These are phyloP conservation scores for Pimpla rufipes DNA, from an alignment of 2,888 invertebrate species.

Conservation along the genomic window DNA sequence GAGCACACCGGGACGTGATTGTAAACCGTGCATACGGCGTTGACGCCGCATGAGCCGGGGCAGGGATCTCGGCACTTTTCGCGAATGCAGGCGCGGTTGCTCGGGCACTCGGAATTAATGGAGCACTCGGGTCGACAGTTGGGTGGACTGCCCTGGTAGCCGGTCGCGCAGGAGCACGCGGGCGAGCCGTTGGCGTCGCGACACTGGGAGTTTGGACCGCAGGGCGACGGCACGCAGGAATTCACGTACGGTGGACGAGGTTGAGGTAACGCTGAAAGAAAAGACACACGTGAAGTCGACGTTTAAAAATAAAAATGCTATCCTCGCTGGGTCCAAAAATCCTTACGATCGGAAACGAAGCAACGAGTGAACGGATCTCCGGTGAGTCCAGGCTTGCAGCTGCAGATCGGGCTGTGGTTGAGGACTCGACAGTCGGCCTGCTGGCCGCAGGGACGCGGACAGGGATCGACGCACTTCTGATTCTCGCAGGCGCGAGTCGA, in stretches of 20 bases:
- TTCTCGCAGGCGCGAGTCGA: slow-evolving; percentile 86
- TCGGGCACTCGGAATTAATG: slow-evolving; percentile 89
- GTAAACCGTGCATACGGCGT: slow-evolving; percentile 92
- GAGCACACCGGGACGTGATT: slow-evolving; percentile 94
- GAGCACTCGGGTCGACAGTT: slow-evolving; percentile 90
- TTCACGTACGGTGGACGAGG: slow-evolving; percentile 76
- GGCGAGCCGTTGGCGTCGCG: slow-evolving; percentile 88
- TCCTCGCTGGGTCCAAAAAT: neutral
- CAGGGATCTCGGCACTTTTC: slow-evolving; percentile 93
- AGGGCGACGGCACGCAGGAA: slow-evolving; percentile 91
- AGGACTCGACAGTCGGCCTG: slow-evolving; percentile 9
- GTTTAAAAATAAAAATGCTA: neutral
- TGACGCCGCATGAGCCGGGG: slow-evolving; percentile 92
- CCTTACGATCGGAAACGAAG: slow-evolving; percentile 12
- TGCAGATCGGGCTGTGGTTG: slow-evolving; percentile 21
- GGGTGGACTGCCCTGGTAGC: slow-evolving; percentile 89
- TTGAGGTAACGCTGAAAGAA: slow-evolving; percentile 6
- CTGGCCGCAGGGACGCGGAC: slow-evolving; percentile 7
- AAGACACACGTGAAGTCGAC: neutral
- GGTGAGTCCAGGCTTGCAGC: slow-evolving; percentile 1
- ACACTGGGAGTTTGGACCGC: slow-evolving; percentile 93
- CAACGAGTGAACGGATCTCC: slow-evolving; percentile 28
- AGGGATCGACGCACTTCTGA: slow-evolving; percentile 72
- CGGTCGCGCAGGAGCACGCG: slow-evolving; percentile 88
- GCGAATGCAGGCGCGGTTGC: slow-evolving; percentile 92